Base-by-base conservation (phyloP, 2,113 vertebrate species). In the Actenoides lindsayi region DNA sequence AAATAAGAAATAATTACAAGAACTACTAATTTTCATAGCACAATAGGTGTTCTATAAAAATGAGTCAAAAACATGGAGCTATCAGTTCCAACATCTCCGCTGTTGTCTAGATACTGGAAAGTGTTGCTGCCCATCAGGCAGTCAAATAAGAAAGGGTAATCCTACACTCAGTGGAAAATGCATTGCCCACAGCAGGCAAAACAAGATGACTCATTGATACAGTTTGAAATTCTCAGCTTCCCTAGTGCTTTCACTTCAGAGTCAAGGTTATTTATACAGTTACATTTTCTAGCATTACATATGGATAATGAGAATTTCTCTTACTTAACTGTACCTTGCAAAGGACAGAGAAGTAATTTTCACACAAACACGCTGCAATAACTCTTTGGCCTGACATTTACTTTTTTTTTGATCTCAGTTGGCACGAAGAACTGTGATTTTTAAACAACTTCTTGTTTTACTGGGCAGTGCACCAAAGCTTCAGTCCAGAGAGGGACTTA, bases 241-340 rank as follows among this genome's bases (percentile, higher is more conserved):
- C 83, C 73, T 44, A 59, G 73, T 71, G 79, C 71, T 90, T 94
- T 92, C 53, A 69, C 64, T 96, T 78, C 83, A 87, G 80, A 95
- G 75, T 50, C 56, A 75, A 96, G 84, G 73, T 73, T 96, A 94
- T 95, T 95, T 92, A 92, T 78, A 89, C 57, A 81, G 64, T 71
- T 48, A 37, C 71, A 94, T 94, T 96, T 89, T 39, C 86, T 86
- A 90, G 80, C 56, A 78, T 94, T 96, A 87, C 83, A 86, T 57
- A 89, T 60, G 89, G 94, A 94, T 96, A 96, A 95, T 94, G 79
- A 93, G 83, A 95, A 96, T 90, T 93, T 79, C 83, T 89, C 79
- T 83, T 88, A 95, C 75, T 95, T 95, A 97, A 96, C 89, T 93
- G 90, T 92, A 94, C 94, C 88, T 95, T 95, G 81, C 90, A 93